Percentiles rank a stretch among this genome's conserved stretches.
Conservation (phyloP, 2,888 invertebrate species). For the Terebella lapidaria region DNA sequence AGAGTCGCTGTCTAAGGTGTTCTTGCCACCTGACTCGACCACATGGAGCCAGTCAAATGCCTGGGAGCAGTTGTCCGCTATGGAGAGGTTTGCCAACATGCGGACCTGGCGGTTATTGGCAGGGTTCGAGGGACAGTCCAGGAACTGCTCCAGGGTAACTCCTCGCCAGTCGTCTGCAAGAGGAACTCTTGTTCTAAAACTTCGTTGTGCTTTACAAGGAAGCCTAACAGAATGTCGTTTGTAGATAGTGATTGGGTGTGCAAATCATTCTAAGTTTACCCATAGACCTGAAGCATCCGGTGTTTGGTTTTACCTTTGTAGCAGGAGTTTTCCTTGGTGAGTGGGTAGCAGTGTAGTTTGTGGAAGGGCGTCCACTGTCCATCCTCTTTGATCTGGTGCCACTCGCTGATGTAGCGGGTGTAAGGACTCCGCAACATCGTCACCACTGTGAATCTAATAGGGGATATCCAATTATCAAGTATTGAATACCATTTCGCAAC, state of each 20-base stretch:
- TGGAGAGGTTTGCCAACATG: constrained; percentile 91
- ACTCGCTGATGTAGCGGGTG: constrained; percentile 89
- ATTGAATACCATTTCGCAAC: no score
- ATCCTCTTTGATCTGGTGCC: not conserved
- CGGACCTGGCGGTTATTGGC: constrained; percentile 94
- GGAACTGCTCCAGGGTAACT: constrained; percentile 84
- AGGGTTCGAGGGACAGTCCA: constrained; percentile 84
- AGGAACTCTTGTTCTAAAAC: not conserved
- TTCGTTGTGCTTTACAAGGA: not conserved
- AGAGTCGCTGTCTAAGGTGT: constrained; percentile 92
- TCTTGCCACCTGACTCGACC: no score
- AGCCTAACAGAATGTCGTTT: no score
- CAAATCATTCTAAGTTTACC: no score
- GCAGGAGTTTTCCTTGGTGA: not conserved
- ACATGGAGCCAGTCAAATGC: constrained; percentile 4
- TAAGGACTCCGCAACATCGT: constrained; percentile 92
- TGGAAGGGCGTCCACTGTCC: not conserved
- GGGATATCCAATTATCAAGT: no score
- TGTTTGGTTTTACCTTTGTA: not conserved
- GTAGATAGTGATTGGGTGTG: no score
- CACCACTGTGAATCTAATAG: constrained; percentile 60
- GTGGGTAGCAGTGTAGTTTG: not conserved
- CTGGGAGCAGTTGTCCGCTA: constrained; percentile 94
- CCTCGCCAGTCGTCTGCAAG: constrained; percentile 59
- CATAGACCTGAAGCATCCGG: no score